Conservation (phyloP, 2,797 vertebrate species). For the Gambelia wislizenii region DNA sequence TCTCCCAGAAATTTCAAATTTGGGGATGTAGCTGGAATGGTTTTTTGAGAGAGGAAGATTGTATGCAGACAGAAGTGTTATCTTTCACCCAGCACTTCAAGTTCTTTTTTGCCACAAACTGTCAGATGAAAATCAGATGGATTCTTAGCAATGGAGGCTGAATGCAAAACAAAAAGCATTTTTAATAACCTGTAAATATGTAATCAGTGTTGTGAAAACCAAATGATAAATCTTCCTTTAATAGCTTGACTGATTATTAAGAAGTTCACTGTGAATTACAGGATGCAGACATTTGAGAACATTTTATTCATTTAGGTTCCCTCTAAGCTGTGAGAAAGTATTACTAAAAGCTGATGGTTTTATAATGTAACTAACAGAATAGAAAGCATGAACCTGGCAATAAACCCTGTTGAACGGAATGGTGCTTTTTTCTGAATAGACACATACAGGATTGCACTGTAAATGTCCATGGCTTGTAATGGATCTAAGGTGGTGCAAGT, state of each 20-base stretch:
- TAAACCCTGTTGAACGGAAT: not conserved
- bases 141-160: slow-evolving; percentile 47
- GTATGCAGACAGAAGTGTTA: slow-evolving; percentile 46
- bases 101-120: slow-evolving; percentile 57
- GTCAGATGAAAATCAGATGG: slow-evolving; percentile 49
- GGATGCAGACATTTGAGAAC: slow-evolving; percentile 1
- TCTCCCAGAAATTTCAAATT: slow-evolving; percentile 74
- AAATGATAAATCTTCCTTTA: slow-evolving; percentile 43
- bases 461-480: not conserved
- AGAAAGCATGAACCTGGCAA: not conserved
- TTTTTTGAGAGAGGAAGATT: slow-evolving; percentile 49
- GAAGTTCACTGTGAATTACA: slow-evolving; percentile 19
- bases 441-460: not conserved
- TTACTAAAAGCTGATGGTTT: not conserved
- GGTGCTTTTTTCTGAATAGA: not conserved
- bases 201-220: slow-evolving; percentile 13
- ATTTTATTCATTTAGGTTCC: slow-evolving; percentile 13
- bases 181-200: slow-evolving; percentile 37
- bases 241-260: slow-evolving; percentile 31
- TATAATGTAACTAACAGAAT: not conserved
- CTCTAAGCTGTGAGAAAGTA: not conserved
- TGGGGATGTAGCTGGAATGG: slow-evolving; percentile 39
- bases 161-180: slow-evolving; percentile 30
- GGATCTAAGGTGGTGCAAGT: not conserved
- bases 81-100: slow-evolving; percentile 54